Conservation (phyloP, 1,140 invertebrate species). For the Caenorhabditis remanei region DNA sequence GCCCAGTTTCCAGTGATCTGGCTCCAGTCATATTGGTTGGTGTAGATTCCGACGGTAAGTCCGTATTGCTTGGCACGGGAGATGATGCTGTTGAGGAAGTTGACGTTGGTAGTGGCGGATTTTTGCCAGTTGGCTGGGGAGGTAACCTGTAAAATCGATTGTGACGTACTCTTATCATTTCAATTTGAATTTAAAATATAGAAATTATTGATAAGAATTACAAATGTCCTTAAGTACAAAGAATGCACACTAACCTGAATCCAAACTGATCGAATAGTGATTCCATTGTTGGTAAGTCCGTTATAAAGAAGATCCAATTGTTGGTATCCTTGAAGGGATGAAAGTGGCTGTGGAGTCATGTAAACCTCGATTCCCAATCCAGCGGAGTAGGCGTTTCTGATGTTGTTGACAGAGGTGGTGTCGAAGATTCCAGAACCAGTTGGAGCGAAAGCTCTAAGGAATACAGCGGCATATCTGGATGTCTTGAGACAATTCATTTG, state of each 20-base stretch:
- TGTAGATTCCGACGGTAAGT: constrained; percentile 60
- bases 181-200: background rate
- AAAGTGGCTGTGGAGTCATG: constrained; percentile 64
- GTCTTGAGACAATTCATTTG: constrained; percentile 41
- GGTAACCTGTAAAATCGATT: constrained; percentile 51
- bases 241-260: constrained; percentile 56
- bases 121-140: constrained; percentile 62
- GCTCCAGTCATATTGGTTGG: constrained; percentile 58
- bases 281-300: constrained; percentile 53
- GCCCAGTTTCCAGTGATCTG: constrained; percentile 61
- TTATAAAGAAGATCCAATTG: constrained; percentile 57
- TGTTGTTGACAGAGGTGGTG: constrained; percentile 24
- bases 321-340: constrained; percentile 49
- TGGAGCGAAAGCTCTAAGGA: constrained; percentile 53
- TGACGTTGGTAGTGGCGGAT: constrained; percentile 38
- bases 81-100: constrained; percentile 60
- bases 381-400: constrained; percentile 58
- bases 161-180: background rate
- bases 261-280: constrained; percentile 60
- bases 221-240: background rate
- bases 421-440: constrained; percentile 48
- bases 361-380: constrained; percentile 60
- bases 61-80: constrained; percentile 56
- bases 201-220: background rate
- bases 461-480: constrained; percentile 38